Conservation (phyloP, 2,113 vertebrate genomes). For the Alaudala cheleensis region DNA sequence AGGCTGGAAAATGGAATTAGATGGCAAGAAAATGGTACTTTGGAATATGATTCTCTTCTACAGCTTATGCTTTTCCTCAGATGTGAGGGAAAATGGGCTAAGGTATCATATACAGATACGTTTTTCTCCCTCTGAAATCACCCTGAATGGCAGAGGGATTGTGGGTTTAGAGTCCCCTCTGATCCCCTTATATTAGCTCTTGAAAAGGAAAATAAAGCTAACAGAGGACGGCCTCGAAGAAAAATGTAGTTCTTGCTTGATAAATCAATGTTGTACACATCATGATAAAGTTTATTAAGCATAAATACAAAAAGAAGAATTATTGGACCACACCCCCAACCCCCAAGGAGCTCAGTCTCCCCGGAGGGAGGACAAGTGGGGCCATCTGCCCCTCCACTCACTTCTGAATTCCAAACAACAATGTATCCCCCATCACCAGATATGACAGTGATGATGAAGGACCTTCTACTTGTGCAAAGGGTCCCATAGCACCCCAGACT, state of each 20-base stretch:
- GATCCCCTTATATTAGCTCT: not conserved
- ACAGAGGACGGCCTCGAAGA: too few relatives aligned
- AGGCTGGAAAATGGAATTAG: not conserved
- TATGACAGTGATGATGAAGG: not conserved
- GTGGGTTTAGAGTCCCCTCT: not conserved
- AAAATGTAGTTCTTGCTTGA: too few relatives aligned
- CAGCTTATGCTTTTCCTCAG: not conserved
- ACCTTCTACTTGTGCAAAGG: too few relatives aligned
- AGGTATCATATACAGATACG: not conserved
- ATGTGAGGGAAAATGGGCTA: not conserved
- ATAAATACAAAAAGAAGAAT: not conserved
- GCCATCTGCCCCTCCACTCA: not conserved
- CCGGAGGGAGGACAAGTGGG: not conserved
- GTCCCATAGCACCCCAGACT: not conserved
- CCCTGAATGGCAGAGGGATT: not conserved
- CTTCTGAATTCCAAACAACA: not conserved
- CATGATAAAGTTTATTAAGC: not conserved
- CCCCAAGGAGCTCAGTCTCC: not conserved
- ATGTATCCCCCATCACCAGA: not conserved
- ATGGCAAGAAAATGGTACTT: not conserved
- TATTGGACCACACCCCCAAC: too few relatives aligned
- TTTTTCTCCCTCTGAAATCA: not conserved
- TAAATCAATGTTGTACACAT: not conserved
- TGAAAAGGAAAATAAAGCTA: not conserved
- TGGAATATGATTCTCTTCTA: too few relatives aligned